A percentile compares a stretch with the other conserved stretches of the same genome.
phyloP scores from a whole-genome alignment of 2,888 invertebrate genomes.

The Stenodera caucasica region DNA sequence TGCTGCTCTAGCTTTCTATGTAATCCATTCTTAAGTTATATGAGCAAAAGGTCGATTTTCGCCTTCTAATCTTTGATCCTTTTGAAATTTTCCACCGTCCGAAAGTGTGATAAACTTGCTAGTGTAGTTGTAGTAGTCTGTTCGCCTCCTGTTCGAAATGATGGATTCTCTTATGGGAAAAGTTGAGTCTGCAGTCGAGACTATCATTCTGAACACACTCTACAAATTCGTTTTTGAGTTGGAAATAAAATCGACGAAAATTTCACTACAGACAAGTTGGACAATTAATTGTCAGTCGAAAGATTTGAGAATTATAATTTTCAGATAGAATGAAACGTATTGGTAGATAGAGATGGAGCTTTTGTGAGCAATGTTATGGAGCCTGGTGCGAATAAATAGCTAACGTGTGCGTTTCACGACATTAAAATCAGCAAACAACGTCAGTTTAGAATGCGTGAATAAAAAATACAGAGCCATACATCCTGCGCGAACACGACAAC shows the following conservation, averaged over 20 bases:
- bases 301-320: no score
- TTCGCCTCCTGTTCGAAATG: not conserved
- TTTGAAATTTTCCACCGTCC: constrained; percentile 15
- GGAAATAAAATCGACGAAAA: not conserved
- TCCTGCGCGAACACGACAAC: constrained; percentile 42
- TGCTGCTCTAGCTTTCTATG: no score
- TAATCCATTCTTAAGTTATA: no score
- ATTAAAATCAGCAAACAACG: constrained; percentile 48
- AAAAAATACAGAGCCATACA: constrained; percentile 43
- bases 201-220: not conserved
- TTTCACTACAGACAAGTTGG: no score
- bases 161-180: constrained; percentile 16
- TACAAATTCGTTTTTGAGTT: not conserved
- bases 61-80: not conserved
- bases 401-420: constrained; percentile 44
- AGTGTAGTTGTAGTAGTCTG: not conserved
- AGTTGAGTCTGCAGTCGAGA: not conserved
- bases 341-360: no score
- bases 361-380: not conserved
- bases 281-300: no score
- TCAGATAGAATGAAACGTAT: no score
- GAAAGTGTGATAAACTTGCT: constrained; percentile 11
- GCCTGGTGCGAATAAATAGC: constrained; percentile 38
- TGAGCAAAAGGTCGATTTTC: no score
- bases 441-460: constrained; percentile 42